Conservation (phyloP, 2,797 vertebrate genomes). For the Allobates femoralis region DNA sequence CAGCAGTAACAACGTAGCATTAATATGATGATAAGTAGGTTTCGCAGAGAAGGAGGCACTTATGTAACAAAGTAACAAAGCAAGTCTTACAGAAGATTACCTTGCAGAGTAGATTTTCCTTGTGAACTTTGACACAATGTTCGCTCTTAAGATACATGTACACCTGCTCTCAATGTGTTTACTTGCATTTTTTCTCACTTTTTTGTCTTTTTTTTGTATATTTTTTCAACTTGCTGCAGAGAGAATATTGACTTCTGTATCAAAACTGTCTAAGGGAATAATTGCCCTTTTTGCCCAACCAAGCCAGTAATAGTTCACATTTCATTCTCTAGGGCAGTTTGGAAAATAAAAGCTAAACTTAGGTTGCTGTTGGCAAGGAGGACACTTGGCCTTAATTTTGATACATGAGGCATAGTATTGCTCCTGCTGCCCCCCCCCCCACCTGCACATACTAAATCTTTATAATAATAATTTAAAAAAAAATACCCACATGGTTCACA, state of each 20-base stretch:
- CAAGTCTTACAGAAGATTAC: background rate
- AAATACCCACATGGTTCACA: background rate
- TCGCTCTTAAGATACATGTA: background rate
- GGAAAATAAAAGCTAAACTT: background rate
- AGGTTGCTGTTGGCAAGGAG: too few species aligned
- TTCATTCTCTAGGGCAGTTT: background rate
- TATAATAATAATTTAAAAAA: background rate
- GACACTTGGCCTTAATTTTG: background rate
- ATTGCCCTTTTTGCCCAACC: background rate
- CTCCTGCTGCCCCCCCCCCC: background rate
- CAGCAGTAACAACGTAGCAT: background rate
- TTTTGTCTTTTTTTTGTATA: background rate
- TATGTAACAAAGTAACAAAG: background rate
- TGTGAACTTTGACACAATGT: constrained; percentile 26
- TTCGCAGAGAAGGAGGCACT: background rate
- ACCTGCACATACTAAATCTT: background rate
- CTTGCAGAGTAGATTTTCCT: background rate
- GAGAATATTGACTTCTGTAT: background rate
- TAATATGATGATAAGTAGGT: background rate
- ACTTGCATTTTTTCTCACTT: background rate
- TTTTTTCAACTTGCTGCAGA: background rate
- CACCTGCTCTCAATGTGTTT: constrained; percentile 11
- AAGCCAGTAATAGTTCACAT: background rate
- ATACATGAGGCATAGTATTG: background rate
- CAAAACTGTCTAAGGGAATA: background rate